Conservation (phyloP, 2,797 vertebrate genomes). For the Chanos chanos region DNA sequence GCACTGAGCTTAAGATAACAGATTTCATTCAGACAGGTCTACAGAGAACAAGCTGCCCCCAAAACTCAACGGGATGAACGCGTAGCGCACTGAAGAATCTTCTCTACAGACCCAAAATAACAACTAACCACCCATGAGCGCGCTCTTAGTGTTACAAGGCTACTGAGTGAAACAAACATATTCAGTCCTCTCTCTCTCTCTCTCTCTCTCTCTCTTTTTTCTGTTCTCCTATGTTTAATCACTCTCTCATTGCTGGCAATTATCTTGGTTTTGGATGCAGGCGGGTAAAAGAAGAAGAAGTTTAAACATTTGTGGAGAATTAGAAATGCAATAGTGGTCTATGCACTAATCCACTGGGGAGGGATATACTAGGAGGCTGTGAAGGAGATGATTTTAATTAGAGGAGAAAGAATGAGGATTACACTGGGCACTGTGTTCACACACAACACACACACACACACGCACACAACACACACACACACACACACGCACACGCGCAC, state of each 20-base stretch:
- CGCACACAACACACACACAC: conserved; percentile 21
- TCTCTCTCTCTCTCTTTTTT: conserved; percentile 10
- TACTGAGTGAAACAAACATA: conserved; percentile 50
- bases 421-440: conserved; percentile 76
- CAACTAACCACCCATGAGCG: conserved; percentile 41
- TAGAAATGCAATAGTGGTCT: conserved; percentile 82
- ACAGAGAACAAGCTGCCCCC: too few relatives aligned
- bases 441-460: conserved; percentile 51
- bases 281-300: conserved; percentile 43
- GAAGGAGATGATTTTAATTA: conserved; percentile 65
- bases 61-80: too few relatives aligned
- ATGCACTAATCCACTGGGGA: conserved; percentile 77
- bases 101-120: too few relatives aligned
- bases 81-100: too few relatives aligned
- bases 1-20: too few relatives aligned
- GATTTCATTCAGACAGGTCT: too few relatives aligned
- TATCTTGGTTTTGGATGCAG: conserved; percentile 36
- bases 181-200: conserved; percentile 32
- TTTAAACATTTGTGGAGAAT: conserved; percentile 77
- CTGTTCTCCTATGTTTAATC: conserved; percentile 39
- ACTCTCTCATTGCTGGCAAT: conserved; percentile 51
- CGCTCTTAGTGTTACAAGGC: conserved; percentile 22
- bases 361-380: conserved; percentile 72
- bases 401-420: conserved; percentile 70
- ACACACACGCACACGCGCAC: conserved; percentile 24